phyloP scores from a whole-genome alignment of 2,888 invertebrate genomes.

The Spilosoma lubricipeda region DNA sequence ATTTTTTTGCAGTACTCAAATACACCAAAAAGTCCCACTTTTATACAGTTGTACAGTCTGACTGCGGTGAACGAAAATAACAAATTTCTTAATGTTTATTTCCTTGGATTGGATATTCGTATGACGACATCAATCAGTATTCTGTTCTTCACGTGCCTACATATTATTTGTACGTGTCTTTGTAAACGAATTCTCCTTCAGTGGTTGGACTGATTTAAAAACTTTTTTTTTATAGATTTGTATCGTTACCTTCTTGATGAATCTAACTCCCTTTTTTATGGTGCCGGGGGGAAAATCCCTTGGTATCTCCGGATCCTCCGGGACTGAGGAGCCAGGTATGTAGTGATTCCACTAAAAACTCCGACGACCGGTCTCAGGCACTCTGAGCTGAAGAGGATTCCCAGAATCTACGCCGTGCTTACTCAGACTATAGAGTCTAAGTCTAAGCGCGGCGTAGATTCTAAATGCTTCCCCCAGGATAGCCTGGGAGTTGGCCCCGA shows the following conservation, averaged over 20 bases:
- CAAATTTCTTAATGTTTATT: conserved; percentile 1
- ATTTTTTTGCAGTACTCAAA: background rate
- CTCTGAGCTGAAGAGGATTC: no score
- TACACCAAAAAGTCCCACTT: background rate
- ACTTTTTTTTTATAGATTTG: background rate
- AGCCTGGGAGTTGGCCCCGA: no score
- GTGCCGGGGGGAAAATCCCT: no score
- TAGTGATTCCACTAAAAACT: no score
- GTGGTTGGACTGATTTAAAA: background rate
- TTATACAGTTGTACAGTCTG: background rate
- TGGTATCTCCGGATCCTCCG: no score
- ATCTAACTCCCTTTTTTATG: no score
- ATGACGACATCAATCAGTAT: background rate
- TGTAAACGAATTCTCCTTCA: background rate
- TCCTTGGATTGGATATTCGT: background rate
- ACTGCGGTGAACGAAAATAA: background rate
- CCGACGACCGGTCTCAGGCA: no score
- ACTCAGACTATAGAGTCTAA: no score
- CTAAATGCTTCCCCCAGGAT: no score
- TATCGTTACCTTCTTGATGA: background rate
- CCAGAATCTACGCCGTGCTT: no score
- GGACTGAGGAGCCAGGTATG: no score
- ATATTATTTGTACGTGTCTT: background rate
- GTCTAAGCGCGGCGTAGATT: no score
- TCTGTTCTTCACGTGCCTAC: background rate